Percentiles rank a stretch among this genome's conserved stretches.
These are phyloP conservation scores for Perdix hodgsoniae DNA, from an alignment of 2,797 vertebrate genomes.

Conservation along the genomic window DNA sequence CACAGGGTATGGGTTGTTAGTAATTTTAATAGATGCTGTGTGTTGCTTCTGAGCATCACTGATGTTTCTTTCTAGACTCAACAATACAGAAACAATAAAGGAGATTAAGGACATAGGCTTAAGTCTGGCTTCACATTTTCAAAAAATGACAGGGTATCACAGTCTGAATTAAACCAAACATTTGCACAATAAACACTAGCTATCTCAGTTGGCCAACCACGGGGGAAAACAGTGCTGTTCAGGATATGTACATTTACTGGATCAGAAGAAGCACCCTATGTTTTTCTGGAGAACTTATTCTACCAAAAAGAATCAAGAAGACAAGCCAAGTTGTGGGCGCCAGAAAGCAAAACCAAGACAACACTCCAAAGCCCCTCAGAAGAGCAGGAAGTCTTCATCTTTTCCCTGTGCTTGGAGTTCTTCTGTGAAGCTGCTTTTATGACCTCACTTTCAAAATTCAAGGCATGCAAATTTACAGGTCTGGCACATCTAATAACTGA, in stretches of 20 bases:
- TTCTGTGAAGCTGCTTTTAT: background rate
- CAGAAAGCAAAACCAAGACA: background rate
- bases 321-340: background rate
- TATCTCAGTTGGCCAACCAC: background rate
- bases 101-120: background rate
- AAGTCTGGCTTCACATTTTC: background rate
- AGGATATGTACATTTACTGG: background rate
- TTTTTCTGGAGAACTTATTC: background rate
- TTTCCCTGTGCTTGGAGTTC: background rate
- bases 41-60: background rate
- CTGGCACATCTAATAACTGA: background rate
- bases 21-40: background rate
- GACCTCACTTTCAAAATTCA: background rate
- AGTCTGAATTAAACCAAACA: constrained; percentile 2
- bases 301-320: background rate
- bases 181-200: background rate
- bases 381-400: background rate
- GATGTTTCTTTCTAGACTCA: background rate
- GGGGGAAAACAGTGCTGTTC: background rate
- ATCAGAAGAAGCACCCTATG: background rate
- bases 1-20: background rate
- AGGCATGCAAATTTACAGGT: background rate
- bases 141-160: constrained; percentile 22
- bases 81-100: background rate
- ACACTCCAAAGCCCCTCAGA: background rate